Evolutionary conservation across 2,888 invertebrate genomes (phyloP).

Genomic region (Blastobasis adustella): DNA sequence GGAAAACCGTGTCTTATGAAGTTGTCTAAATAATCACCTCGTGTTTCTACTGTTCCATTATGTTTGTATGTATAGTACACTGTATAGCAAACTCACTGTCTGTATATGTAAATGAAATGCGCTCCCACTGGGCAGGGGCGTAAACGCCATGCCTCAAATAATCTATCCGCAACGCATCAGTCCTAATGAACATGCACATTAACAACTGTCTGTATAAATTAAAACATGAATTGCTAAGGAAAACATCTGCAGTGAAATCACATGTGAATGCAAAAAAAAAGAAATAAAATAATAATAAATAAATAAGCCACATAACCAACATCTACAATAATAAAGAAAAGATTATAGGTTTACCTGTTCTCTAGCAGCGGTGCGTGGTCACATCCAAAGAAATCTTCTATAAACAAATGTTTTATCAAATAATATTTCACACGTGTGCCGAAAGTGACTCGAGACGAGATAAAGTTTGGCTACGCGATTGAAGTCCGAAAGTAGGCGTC

Average conservation of each 20-base stretch:
- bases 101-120: constrained; percentile 56
- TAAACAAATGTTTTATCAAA: constrained; percentile 30
- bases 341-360: constrained; percentile 52
- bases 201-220: constrained; percentile 24
- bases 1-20: too few species aligned
- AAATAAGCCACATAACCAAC: constrained; percentile 71
- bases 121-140: constrained; percentile 45
- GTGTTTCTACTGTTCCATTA: too few species aligned
- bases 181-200: constrained; percentile 47
- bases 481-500: constrained; percentile 27
- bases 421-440: background rate
- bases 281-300: constrained; percentile 51
- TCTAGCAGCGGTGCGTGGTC: constrained; percentile 27
- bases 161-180: constrained; percentile 21
- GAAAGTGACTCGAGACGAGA: constrained; percentile 20
- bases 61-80: too few species aligned
- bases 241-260: constrained; percentile 72
- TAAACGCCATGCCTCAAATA: constrained; percentile 45
- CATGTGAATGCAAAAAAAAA: constrained; percentile 72
- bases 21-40: too few species aligned
- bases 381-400: constrained; percentile 36
- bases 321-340: constrained; percentile 48
- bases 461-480: constrained; percentile 19
- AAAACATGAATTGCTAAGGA: constrained; percentile 64
- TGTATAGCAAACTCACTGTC: too few species aligned